Percentiles rank a stretch among this genome's conserved stretches.
Evolutionary conservation across 2,888 invertebrate species (phyloP).

Genomic region (Diloba caeruleocephala): DNA sequence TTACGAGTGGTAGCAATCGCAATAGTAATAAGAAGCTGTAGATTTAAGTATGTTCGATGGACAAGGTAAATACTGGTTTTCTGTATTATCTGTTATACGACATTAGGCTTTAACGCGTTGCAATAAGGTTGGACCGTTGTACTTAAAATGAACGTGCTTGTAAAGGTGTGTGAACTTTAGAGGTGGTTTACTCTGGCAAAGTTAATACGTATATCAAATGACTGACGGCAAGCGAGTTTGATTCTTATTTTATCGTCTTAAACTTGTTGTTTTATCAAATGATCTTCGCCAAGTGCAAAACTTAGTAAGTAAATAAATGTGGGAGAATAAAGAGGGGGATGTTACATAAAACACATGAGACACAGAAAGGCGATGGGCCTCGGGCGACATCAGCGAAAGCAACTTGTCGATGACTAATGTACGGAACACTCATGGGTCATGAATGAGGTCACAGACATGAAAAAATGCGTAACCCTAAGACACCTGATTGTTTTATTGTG

Average conservation of each 20-base stretch:
- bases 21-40: slow-evolving; percentile 40
- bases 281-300: slow-evolving; percentile 22
- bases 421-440: slow-evolving; percentile 56
- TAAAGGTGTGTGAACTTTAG: slow-evolving; percentile 67
- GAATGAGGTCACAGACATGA: slow-evolving; percentile 43
- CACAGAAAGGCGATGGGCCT: slow-evolving; percentile 77
- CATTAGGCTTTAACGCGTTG: slow-evolving; percentile 55
- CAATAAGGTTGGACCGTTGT: slow-evolving; percentile 45
- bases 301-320: slow-evolving; percentile 46
- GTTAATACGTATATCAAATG: slow-evolving; percentile 36
- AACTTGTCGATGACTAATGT: slow-evolving; percentile 71
- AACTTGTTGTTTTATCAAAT: slow-evolving; percentile 8
- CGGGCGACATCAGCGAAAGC: slow-evolving; percentile 78
- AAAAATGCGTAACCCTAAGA: slow-evolving; percentile 47
- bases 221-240: slow-evolving; percentile 42
- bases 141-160: slow-evolving; percentile 40
- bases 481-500: slow-evolving; percentile 17
- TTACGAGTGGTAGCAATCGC: slow-evolving; percentile 34
- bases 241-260: slow-evolving; percentile 35
- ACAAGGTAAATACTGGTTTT: slow-evolving; percentile 67
- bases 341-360: slow-evolving; percentile 81
- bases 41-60: slow-evolving; percentile 57
- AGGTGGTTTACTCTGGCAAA: slow-evolving; percentile 62
- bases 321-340: slow-evolving; percentile 68
- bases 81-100: slow-evolving; percentile 48